phyloP scores from a whole-genome alignment of 2,797 vertebrate species.

The Sebastes melanostomus region DNA sequence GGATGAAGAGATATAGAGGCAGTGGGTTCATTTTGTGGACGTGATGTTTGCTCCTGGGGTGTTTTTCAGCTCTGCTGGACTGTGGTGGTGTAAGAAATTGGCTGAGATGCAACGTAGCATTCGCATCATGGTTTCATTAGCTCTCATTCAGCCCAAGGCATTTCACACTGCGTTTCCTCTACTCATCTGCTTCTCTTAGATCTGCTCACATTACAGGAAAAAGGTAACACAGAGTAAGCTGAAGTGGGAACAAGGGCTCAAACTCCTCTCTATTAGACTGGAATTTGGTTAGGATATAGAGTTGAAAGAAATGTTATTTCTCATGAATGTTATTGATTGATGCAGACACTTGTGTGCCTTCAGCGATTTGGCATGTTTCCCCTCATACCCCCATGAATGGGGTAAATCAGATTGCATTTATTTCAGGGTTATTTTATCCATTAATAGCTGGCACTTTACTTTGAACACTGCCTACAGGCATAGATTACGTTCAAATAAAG shows the following conservation, averaged over 20 bases:
- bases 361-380: conserved; percentile 38
- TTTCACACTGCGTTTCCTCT: conserved; percentile 73
- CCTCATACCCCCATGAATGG: conserved; percentile 26
- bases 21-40: conserved; percentile 47
- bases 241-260: conserved; percentile 25
- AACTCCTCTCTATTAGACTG: conserved; percentile 14
- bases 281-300: conserved; percentile 28
- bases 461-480: conserved; percentile 60
- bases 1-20: conserved; percentile 38
- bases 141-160: conserved; percentile 65
- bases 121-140: conserved; percentile 75
- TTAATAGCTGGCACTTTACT: conserved; percentile 69
- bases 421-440: conserved; percentile 70
- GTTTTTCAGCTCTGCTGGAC: conserved; percentile 71
- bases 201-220: conserved; percentile 63
- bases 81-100: conserved; percentile 73
- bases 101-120: conserved; percentile 71
- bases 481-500: conserved; percentile 66
- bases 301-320: conserved; percentile 35
- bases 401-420: conserved; percentile 70
- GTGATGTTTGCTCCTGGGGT: conserved; percentile 58
- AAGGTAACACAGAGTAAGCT: conserved; percentile 54
- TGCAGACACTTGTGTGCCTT: conserved; percentile 55
- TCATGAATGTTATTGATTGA: conserved; percentile 62
- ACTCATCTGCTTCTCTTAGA: conserved; percentile 73